A percentile compares a stretch with the other conserved stretches of the same genome.
Conservation (phyloP, 2,113 vertebrate genomes). For the Saiga tatarica region DNA sequence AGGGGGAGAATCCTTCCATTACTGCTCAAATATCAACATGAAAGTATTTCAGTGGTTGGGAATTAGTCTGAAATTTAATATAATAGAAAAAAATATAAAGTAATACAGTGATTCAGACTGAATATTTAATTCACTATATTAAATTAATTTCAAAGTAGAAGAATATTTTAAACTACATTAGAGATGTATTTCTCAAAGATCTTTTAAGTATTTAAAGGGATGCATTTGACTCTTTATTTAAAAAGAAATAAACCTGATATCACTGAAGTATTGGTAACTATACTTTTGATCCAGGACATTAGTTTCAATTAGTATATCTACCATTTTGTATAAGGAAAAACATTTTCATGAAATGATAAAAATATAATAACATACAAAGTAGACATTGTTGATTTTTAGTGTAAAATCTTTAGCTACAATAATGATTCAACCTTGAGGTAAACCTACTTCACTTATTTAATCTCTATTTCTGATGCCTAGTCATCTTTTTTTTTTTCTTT, state of each 20-base stretch:
- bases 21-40: not conserved
- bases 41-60: not conserved
- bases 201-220: not conserved
- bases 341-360: not conserved
- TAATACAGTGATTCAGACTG: not conserved
- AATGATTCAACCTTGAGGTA: not conserved
- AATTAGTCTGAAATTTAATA: constrained; percentile 10
- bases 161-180: not conserved
- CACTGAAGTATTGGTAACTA: not conserved
- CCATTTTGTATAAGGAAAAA: not conserved
- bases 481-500: not conserved
- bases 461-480: not conserved
- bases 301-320: not conserved
- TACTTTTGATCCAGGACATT: not conserved
- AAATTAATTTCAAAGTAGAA: not conserved
- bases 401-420: not conserved
- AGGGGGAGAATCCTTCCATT: not conserved
- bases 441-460: not conserved
- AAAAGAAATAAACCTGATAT: not conserved
- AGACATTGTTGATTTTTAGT: not conserved
- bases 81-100: not conserved
- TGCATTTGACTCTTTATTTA: not conserved
- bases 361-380: not conserved
- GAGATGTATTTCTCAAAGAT: not conserved
- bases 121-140: constrained; percentile 4